Evolutionary conservation across 1,140 invertebrate genomes (phyloP), one percentile per base, ranked within the genome.

Genomic region (Notospermus geniculatus): DNA sequence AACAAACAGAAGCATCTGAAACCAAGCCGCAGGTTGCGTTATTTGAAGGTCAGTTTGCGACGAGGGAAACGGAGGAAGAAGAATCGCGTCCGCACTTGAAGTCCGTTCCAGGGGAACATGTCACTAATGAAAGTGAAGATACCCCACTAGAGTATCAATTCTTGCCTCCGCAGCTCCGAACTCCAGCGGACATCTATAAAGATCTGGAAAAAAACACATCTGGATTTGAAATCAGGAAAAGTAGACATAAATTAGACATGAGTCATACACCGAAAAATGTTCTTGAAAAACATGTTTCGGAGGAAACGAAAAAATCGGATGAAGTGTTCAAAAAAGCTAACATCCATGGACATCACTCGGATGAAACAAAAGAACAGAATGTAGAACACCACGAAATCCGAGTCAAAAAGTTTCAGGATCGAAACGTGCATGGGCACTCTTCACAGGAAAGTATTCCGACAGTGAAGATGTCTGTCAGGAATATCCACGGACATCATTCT

Each of bases 41-140:
- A 2, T 62, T 56, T 4, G 46, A 53, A 15, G 57, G 58, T n/a
- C 67, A 69, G 65, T 39, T 46, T 57, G 68, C 68, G 22, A 59
- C 66, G 0, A 73, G 62, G 50, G 63, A 73, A 39, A 66, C 71
- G 0, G 64, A 66, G 19, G 54, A 58, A 56, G n/a, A 36, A 7
- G 29, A 55, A 23, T 9, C n/a, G 28, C 60, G 52, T n/a, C 50
- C 63, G 2, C 56, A 65, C 30, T 41, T 68, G 11, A 57, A 60
- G 46, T 7, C 23, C 2, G 43, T 17, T 25, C 2, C 13, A 22
- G 28, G n/a, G 29, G 43, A 59, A 41, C 54, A 57, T 58, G 9
- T 54, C 7, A 32, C 54, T 15, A 62, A 19, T 5, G 55, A 62
- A 23, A 36, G 32, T 36, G 32, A 36, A 15, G 32, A 36, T 36